Conservation (phyloP, 2,797 vertebrate genomes). For the Phalanger gymnotis region DNA sequence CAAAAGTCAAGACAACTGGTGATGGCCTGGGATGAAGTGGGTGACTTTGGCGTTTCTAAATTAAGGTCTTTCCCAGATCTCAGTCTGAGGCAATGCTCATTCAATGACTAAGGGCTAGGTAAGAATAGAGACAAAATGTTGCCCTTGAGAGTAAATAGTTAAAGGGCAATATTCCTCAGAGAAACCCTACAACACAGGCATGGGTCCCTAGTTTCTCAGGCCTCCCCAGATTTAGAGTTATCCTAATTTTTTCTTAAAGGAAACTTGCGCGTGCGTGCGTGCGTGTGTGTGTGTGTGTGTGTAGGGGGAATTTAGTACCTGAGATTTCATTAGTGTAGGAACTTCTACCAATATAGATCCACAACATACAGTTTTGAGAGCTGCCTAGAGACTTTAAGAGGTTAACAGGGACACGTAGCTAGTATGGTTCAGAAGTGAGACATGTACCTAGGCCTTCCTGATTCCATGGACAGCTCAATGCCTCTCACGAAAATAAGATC, state of each 20-base stretch:
- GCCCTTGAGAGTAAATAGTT: neutral
- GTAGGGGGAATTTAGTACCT: neutral
- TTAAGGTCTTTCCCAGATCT: neutral
- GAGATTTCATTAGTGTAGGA: neutral
- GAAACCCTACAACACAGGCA: neutral
- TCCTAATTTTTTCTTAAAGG: neutral
- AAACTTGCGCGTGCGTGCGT: neutral
- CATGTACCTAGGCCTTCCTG: neutral
- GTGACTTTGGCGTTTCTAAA: neutral
- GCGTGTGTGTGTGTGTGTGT: no score
- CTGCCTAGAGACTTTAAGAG: neutral
- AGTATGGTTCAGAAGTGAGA: neutral
- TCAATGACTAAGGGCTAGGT: neutral
- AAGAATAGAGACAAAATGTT: neutral
- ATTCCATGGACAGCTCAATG: neutral
- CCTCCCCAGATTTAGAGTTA: neutral
- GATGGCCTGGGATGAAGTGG: neutral
- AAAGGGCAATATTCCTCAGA: neutral
- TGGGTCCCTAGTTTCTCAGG: neutral
- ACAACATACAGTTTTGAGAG: neutral
- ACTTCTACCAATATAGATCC: neutral
- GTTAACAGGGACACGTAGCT: neutral
- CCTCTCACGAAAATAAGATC: neutral
- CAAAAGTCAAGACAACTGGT: neutral
- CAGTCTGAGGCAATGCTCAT: neutral